Evolutionary conservation across 2,113 vertebrate species (phyloP).

Genomic region (Scartelaos histophorus): DNA sequence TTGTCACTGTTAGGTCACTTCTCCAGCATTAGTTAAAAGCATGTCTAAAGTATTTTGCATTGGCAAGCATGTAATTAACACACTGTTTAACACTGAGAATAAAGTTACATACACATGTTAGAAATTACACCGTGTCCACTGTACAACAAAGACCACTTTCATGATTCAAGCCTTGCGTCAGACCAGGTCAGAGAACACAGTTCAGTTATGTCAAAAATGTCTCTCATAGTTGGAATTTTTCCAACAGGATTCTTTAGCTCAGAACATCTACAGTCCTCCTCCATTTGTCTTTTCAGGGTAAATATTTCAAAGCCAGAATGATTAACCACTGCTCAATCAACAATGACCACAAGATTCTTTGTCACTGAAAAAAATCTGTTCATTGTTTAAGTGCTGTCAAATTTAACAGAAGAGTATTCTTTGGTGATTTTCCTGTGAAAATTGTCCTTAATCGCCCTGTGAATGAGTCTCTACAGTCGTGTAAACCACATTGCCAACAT

Average conservation of each 20-base stretch:
- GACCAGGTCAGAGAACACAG: constrained; percentile 51
- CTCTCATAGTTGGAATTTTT: constrained; percentile 21
- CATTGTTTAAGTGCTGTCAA: constrained; percentile 51
- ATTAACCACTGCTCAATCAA: neutral
- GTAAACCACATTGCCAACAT: neutral
- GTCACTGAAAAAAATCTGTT: neutral
- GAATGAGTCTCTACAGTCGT: neutral
- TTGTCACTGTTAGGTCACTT: constrained; percentile 46
- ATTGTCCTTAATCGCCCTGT: neutral
- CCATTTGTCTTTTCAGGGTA: neutral
- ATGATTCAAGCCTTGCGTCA: constrained; percentile 23
- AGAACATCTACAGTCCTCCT: neutral
- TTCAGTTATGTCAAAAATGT: constrained; percentile 51
- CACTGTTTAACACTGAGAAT: constrained; percentile 8
- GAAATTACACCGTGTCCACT: constrained; percentile 44
- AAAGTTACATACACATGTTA: constrained; percentile 36
- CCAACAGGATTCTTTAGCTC: neutral
- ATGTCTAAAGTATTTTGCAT: neutral
- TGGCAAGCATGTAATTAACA: constrained; percentile 1
- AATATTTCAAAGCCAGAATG: neutral
- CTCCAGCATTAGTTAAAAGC: constrained; percentile 21
- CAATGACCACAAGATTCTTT: neutral
- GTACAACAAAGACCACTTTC: constrained; percentile 46
- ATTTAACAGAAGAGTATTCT: constrained; percentile 3
- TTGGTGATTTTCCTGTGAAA: neutral